Evolutionary conservation across 2,888 invertebrate species (phyloP).

Genomic region (Thymelicus lineola): DNA sequence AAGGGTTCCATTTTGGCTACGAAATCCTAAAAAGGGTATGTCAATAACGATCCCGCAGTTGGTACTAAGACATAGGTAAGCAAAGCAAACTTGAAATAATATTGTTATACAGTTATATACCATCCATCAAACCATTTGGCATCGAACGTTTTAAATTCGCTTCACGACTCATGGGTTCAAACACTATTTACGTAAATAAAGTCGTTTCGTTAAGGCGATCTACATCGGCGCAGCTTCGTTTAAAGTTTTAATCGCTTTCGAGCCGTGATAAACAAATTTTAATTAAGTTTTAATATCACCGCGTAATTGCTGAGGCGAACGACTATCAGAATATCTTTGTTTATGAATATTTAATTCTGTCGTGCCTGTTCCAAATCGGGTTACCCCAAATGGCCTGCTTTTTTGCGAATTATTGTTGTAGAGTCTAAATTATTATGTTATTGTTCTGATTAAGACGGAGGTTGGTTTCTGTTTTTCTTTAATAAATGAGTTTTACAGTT

Average conservation of each 20-base stretch:
- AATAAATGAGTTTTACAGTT: too few relatives aligned
- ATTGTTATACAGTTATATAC: too few relatives aligned
- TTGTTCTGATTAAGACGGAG: not conserved
- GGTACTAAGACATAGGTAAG: too few relatives aligned
- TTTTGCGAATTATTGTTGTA: not conserved
- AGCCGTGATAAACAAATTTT: constrained; percentile 84
- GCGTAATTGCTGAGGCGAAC: constrained; percentile 80
- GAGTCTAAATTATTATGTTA: not conserved
- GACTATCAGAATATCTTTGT: constrained; percentile 76
- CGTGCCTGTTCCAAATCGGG: constrained; percentile 45
- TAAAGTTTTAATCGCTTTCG: constrained; percentile 84
- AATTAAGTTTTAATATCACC: constrained; percentile 85
- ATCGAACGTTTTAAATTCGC: constrained; percentile 15
- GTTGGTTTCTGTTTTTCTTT: not conserved
- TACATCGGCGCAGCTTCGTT: constrained; percentile 78
- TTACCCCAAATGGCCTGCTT: constrained; percentile 23
- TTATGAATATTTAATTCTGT: constrained; percentile 70
- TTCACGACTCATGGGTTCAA: constrained; percentile 50
- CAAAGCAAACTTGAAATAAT: too few relatives aligned
- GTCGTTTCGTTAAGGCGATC: constrained; percentile 77
- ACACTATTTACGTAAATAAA: constrained; percentile 78
- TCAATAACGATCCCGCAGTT: too few relatives aligned
- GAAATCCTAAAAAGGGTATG: too few relatives aligned
- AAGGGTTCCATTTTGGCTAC: too few relatives aligned
- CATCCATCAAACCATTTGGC: not conserved